These are phyloP conservation scores for Ophiodon elongatus DNA, from an alignment of 2,113 vertebrate genomes.

Conservation along the genomic window DNA sequence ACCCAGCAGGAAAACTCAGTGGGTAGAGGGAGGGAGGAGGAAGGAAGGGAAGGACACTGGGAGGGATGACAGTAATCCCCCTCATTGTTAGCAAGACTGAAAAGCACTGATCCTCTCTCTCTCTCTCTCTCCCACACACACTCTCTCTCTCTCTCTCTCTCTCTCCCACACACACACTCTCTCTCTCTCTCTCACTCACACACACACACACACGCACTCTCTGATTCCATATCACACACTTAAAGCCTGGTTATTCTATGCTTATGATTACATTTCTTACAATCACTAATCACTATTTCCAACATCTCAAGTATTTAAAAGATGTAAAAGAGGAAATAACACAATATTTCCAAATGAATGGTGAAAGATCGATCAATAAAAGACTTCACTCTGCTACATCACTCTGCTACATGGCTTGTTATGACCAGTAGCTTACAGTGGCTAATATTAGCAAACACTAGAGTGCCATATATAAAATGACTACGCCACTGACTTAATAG, in stretches of 20 bases:
- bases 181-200: background rate
- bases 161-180: slow-evolving; percentile 3
- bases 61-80: slow-evolving; percentile 62
- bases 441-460: background rate
- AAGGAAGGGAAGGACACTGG: slow-evolving; percentile 40
- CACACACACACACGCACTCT: slow-evolving; percentile 2
- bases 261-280: slow-evolving; percentile 8
- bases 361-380: background rate
- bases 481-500: background rate
- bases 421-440: background rate
- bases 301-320: background rate
- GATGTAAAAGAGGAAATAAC: background rate
- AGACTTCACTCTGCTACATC: background rate
- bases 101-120: slow-evolving; percentile 55
- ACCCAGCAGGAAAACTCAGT: slow-evolving; percentile 56
- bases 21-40: slow-evolving; percentile 20
- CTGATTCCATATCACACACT: background rate
- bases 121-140: background rate
- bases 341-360: background rate
- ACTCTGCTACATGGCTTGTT: background rate
- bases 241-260: background rate
- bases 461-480: background rate
- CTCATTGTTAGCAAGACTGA: slow-evolving; percentile 53
- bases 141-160: slow-evolving; percentile 11
- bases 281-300: background rate